These are phyloP conservation scores for Rousettus madagascariensis DNA, from an alignment of 2,797 vertebrate species.

Conservation along the genomic window DNA sequence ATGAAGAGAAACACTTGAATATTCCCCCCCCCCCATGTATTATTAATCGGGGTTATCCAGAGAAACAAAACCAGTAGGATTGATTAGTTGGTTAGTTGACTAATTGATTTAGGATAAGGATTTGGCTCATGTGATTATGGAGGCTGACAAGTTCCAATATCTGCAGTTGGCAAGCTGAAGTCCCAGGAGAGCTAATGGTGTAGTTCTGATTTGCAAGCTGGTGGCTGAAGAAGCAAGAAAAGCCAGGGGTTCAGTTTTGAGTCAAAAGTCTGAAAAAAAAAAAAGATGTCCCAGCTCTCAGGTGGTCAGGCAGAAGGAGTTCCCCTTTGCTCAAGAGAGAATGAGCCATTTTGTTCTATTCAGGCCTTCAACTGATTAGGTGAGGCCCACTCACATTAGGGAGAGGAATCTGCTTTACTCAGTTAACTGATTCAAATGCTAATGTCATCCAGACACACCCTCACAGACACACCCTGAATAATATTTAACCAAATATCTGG, in stretches of 20 bases:
- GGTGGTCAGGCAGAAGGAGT: neutral
- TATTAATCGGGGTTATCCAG: neutral
- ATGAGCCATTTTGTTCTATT: neutral
- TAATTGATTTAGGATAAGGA: neutral
- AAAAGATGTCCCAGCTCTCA: neutral
- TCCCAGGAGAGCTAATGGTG: neutral
- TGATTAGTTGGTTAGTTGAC: neutral
- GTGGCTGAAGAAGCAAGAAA: neutral
- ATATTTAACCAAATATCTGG: neutral
- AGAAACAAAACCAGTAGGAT: neutral
- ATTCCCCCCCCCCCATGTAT: neutral
- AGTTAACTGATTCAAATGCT: neutral
- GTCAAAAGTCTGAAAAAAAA: neutral
- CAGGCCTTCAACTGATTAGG: neutral
- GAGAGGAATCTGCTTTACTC: neutral
- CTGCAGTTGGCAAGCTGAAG: neutral
- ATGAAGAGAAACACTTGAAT: neutral
- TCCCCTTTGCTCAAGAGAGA: neutral
- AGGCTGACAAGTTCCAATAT: neutral
- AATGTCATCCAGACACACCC: neutral
- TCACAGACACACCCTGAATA: neutral
- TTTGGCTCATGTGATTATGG: neutral
- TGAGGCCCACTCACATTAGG: neutral
- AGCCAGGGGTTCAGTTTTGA: neutral
- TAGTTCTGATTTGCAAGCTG: neutral